Conservation (phyloP, 2,888 invertebrate genomes). For the Cheilosia soror region DNA sequence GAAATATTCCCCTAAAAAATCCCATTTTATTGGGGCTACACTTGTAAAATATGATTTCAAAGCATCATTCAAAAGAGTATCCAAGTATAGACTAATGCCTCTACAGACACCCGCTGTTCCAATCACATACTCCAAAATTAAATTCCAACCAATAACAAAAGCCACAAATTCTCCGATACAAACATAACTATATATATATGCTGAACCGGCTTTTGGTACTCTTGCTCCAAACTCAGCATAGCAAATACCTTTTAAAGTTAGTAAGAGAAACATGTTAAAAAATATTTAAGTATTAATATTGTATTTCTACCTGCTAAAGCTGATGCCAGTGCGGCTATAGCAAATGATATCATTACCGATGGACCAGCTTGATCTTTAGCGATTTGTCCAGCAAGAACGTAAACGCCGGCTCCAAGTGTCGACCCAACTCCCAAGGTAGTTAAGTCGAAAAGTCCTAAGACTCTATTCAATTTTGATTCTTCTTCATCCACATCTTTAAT, state of each 20-base stretch:
- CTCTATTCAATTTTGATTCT: slow-evolving; percentile 81
- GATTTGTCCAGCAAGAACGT: slow-evolving; percentile 92
- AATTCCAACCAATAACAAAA: slow-evolving; percentile 95
- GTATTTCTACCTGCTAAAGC: slow-evolving; percentile 89
- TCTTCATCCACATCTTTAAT: slow-evolving; percentile 78
- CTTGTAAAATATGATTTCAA: slow-evolving; percentile 87
- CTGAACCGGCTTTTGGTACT: slow-evolving; percentile 93
- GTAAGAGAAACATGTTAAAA: neutral
- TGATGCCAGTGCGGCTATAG: slow-evolving; percentile 94
- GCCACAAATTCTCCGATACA: slow-evolving; percentile 94
- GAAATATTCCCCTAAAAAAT: slow-evolving; percentile 87
- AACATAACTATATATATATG: slow-evolving; percentile 93
- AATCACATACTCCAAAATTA: slow-evolving; percentile 93
- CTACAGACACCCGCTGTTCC: slow-evolving; percentile 90
- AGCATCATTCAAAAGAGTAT: slow-evolving; percentile 86
- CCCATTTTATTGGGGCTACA: slow-evolving; percentile 86
- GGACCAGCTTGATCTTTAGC: slow-evolving; percentile 92
- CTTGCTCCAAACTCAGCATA: slow-evolving; percentile 95
- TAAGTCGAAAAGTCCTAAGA: slow-evolving; percentile 86
- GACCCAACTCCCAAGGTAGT: slow-evolving; percentile 92
- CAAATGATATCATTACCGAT: slow-evolving; percentile 92
- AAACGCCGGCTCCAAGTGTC: slow-evolving; percentile 94
- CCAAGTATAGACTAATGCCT: slow-evolving; percentile 90
- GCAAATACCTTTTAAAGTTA: slow-evolving; percentile 86
- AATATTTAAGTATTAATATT: neutral